Conservation (phyloP, 1,140 invertebrate genomes). For the Drosophila sechellia region DNA sequence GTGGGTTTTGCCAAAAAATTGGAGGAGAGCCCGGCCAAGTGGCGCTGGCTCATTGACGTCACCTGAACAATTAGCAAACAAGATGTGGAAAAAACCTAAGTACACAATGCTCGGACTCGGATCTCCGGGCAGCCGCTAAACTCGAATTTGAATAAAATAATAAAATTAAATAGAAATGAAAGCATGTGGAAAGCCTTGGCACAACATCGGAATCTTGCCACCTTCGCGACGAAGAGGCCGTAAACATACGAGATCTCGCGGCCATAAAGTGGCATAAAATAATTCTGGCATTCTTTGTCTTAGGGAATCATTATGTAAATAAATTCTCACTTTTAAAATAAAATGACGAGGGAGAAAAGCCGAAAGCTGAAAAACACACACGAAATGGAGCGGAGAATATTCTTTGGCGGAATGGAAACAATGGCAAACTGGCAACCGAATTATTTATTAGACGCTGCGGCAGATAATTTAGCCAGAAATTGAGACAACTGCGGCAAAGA, state of each 20-base stretch:
- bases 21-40: conserved; percentile 13
- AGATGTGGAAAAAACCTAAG: conserved; percentile 68
- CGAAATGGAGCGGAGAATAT: conserved; percentile 27
- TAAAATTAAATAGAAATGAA: conserved; percentile 71
- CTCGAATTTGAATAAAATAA: conserved; percentile 71
- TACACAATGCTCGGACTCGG: conserved; percentile 34
- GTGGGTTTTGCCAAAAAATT: conserved; percentile 16
- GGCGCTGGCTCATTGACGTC: conserved; percentile 67
- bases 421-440: conserved; percentile 52
- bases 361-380: conserved; percentile 36
- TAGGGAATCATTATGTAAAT: conserved; percentile 79
- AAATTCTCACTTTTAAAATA: conserved; percentile 80
- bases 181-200: conserved; percentile 64
- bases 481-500: conserved; percentile 41
- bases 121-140: conserved; percentile 35
- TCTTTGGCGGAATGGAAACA: conserved; percentile 30
- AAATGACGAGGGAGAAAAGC: conserved; percentile 73
- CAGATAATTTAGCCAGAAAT: conserved; percentile 60
- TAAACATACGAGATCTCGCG: conserved; percentile 44
- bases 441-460: conserved; percentile 64
- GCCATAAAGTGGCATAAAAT: conserved; percentile 78
- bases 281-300: conserved; percentile 80
- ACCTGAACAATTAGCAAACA: conserved; percentile 76
- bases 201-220: conserved; percentile 76
- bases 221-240: conserved; percentile 39